Base-by-base conservation (phyloP, 1,140 invertebrate species). In the Drosophila pseudoobscura region DNA sequence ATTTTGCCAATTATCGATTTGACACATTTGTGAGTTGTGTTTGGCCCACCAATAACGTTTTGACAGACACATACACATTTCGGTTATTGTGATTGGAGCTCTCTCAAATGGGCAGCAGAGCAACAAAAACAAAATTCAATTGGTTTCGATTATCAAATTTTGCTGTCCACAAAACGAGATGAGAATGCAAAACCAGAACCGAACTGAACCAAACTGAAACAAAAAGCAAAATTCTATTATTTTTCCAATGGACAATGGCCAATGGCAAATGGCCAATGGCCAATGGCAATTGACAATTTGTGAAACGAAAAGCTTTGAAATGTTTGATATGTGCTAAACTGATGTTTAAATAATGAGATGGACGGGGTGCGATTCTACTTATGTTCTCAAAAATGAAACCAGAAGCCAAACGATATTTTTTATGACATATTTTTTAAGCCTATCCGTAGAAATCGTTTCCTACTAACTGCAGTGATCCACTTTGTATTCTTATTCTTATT, bases 1-100 rank as follows among this genome's bases (percentile, higher is more conserved):
- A 52, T 74, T 77, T 87, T 74, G 83, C 45, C 83, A 87, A 87
- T 88, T 88, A 85, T 88, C 83, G 82, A 85, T 88, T 85, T 88
- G 82, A 82, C 82, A 85, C 83, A 85, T 85, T 85, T 85, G 45
- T 68, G 51, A 70, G 60, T 53, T 55, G 66, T 44, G 24, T 69
- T 35, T 62, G 52, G 47, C 56, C 73, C 78, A 80, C 35, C 35
- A 39, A 13, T 13, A 87, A 80, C 82, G 87, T 87, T 84, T 77
- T 73, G 80, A 85, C 82, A 82, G 35, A 41, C 55, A 20, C 4
- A 26, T 5, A 59, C 50, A 44, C 73, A 66, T 55, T 55, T 57
- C 64, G 44, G 52, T 11, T 44, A 65, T 52, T 70, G 26, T 43
- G 31, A 46, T 66, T 68, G 50, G 41, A 39, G 52, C 39, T 54